These are phyloP conservation scores for Oppia nitens DNA, from an alignment of 1,140 invertebrate genomes.

Conservation along the genomic window DNA sequence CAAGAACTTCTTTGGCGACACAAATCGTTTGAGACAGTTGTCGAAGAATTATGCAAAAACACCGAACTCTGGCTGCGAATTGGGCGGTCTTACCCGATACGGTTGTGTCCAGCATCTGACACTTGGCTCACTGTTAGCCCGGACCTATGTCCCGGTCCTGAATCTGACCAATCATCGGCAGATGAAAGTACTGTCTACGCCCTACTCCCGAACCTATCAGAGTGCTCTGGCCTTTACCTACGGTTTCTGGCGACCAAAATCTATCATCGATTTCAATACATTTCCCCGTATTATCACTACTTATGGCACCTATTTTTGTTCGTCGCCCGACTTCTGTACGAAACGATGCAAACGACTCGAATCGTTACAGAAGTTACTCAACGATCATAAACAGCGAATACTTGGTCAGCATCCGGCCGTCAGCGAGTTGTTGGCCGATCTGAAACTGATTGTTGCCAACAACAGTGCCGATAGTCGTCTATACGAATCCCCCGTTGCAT, in stretches of 20 bases:
- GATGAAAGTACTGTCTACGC: conserved; percentile 55
- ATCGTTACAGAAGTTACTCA: background rate
- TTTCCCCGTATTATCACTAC: background rate
- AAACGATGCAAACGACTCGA: background rate
- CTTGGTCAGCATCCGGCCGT: background rate
- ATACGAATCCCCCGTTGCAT: conserved; percentile 40
- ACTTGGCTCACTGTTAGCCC: conserved; percentile 48
- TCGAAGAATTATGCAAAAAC: conserved; percentile 52
- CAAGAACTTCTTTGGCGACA: conserved; percentile 22
- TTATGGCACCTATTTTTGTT: background rate
- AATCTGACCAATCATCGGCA: conserved; percentile 40
- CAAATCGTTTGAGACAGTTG: conserved; percentile 16
- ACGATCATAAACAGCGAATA: background rate
- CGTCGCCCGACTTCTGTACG: background rate
- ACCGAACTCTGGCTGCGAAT: conserved; percentile 45
- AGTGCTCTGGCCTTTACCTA: conserved; percentile 63
- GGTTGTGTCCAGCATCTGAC: conserved; percentile 55
- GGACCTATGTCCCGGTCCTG: conserved; percentile 45
- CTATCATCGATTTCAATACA: conserved; percentile 25
- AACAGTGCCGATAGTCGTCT: background rate
- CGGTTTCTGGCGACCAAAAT: conserved; percentile 51
- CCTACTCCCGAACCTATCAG: conserved; percentile 71
- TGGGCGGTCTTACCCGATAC: conserved; percentile 51
- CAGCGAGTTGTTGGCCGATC: background rate
- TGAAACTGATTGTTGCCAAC: conserved; percentile 20